Base-by-base conservation (phyloP, 2,797 vertebrate species). In the Glyptemys insculpta region DNA sequence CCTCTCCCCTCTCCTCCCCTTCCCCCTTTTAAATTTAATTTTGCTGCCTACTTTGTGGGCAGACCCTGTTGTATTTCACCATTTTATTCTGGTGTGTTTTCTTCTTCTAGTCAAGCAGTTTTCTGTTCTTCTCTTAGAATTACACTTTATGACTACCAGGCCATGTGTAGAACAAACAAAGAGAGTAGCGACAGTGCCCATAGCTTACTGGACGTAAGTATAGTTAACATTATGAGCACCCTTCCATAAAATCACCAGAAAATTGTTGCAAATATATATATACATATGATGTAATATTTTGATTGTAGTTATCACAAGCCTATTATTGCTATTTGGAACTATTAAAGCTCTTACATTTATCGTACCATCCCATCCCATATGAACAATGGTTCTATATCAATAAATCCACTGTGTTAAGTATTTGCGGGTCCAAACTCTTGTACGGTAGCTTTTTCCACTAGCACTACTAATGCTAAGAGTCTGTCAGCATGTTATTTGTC, bases 61-160 rank as follows among this genome's bases (percentile, higher is more conserved):
- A 90, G 83, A 80, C 53, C 25, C 84, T 92, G 10, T 87, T 95
- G n/a, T 85, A 54, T 93, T 83, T 78, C 53, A 86, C 47, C 11
- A 19, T 79, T 91, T 88, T 90, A 84, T 81, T 94, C 68, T 57
- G 10, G 72, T 78, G 44, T 29, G 54, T 89, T 96, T 96, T 91
- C 96, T 97, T 95, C 90, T 97, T 97, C 94, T 96, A 96, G 90
- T 97, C 92, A 98, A 97, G 81, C 78, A 91, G 54, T 97, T 97
- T 98, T 97, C 89, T 85, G 93, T 97, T 97, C 94, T 96, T 95
- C 97, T 92, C 95, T 95, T 97, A 99, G 99, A 98, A 99, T 99
- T 97, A 99, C 98, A 1, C 98, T 99, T 85, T 99, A 99, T 96
- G 99, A 99, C 98, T 99, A 99, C 97, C 99, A 99, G 97, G 99